Base-by-base conservation (phyloP, 2,888 invertebrate species). In the Drosophila neoperkinsi region DNA sequence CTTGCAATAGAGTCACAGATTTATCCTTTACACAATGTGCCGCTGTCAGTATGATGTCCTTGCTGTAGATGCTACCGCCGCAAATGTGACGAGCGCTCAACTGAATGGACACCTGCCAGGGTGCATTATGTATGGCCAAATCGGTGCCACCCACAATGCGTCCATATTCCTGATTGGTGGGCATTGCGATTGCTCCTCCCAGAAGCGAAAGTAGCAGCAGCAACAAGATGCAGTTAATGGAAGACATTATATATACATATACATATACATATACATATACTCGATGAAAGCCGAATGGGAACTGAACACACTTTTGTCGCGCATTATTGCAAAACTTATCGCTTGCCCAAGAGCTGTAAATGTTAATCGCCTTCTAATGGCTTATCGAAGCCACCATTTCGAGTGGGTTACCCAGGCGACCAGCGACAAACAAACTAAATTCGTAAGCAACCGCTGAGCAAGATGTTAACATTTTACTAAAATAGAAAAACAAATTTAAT, bases 21-120 rank as follows among this genome's bases (percentile, higher is more conserved):
- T 59, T 82, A 16, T 36, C 53, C 11, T 36, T 52, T 25, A 87
- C 61, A 41, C 87, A 87, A 33, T 87, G 81, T 0, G 95, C 95
- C 9, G 95, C 95, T 1, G 95, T 95, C 2, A 95, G 71, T 2
- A 94, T 92, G 6, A 84, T 80, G 51, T 94, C 94, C 63, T 94
- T 93, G 53, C 90, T 90, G 56, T 94, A 93, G 34, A 95, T 91
- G 9, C 94, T 90, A 0, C 94, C 95, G 0, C 95, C 95, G 74
- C 95, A 95, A 0, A 93, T 87, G 78, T 95, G 95, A 0, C 92
- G 87, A 1, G 94, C 94, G 38, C 92, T 87, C 25, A 78, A 52
- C 52, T 84, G 83, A 16, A 92, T 60, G 31, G 91, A 91, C 5
- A 82, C 82, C 71, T 88, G 88, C 82, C 88, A 90, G 11, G 92